Percentiles rank a stretch among this genome's conserved stretches.
phyloP scores from a whole-genome alignment of 2,113 vertebrate species.

The Ascaphus truei region DNA sequence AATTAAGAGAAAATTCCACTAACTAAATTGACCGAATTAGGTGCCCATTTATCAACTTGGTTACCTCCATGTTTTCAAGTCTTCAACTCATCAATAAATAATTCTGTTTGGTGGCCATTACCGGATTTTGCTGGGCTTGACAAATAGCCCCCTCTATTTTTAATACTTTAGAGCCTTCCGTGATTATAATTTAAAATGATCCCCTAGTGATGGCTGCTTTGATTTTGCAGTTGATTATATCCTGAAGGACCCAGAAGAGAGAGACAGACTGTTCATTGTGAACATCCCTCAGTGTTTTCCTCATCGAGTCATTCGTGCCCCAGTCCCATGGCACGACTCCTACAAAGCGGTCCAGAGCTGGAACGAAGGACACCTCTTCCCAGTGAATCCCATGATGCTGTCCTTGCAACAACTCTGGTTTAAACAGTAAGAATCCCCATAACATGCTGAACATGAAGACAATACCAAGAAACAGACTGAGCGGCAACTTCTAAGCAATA shows the following conservation, averaged over 20 bases:
- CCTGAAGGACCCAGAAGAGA: slow-evolving; percentile 76
- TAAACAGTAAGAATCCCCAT: slow-evolving; percentile 65
- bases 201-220: too few relatives aligned
- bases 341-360: slow-evolving; percentile 59
- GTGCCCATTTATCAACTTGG: neutral
- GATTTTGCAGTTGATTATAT: slow-evolving; percentile 81
- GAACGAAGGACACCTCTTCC: slow-evolving; percentile 72
- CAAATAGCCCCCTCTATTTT: too few relatives aligned
- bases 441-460: too few relatives aligned
- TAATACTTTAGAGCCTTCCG: too few relatives aligned
- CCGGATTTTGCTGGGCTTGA: too few relatives aligned
- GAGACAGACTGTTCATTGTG: slow-evolving; percentile 70
- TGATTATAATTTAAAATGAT: too few relatives aligned
- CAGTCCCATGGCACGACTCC: slow-evolving; percentile 74
- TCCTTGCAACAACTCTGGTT: slow-evolving; percentile 77
- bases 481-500: too few relatives aligned
- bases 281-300: slow-evolving; percentile 69
- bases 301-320: slow-evolving; percentile 68
- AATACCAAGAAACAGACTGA: too few relatives aligned
- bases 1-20: neutral
- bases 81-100: too few relatives aligned
- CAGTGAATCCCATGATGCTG: slow-evolving; percentile 70
- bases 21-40: neutral
- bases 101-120: too few relatives aligned
- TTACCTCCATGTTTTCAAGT: too few relatives aligned